phyloP scores from a whole-genome alignment of 53 echinoderm and acorn worm species.

The Luidia sarsii region DNA sequence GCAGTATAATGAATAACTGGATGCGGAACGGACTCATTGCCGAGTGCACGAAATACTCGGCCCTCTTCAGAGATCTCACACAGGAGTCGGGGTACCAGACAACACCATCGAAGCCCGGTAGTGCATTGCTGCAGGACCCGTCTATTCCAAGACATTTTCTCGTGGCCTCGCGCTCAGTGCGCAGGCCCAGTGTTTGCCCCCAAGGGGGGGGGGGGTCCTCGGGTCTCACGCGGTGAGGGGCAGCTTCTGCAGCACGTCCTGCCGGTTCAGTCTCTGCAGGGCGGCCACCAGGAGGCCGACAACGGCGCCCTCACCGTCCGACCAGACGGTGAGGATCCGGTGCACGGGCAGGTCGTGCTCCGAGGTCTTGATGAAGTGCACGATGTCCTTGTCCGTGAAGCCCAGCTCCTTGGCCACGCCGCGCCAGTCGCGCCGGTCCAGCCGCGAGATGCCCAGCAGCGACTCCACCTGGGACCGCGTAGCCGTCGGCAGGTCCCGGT shows the following conservation, averaged over 20 bases:
- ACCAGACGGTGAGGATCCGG: constrained; percentile 66
- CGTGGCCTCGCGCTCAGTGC: too few relatives aligned
- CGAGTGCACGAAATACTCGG: too few relatives aligned
- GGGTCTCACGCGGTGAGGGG: constrained; percentile 1
- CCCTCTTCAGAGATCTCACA: too few relatives aligned
- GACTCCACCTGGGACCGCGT: constrained; percentile 78
- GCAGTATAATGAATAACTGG: too few relatives aligned
- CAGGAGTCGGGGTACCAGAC: too few relatives aligned
- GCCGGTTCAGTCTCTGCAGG: constrained; percentile 67
- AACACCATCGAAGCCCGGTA: too few relatives aligned
- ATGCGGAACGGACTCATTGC: too few relatives aligned
- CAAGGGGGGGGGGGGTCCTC: too few relatives aligned
- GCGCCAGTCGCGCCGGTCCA: constrained; percentile 84
- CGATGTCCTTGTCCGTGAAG: constrained; percentile 73
- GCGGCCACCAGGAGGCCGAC: constrained; percentile 70
- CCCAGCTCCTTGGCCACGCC: constrained; percentile 76
- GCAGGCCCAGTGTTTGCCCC: too few relatives aligned
- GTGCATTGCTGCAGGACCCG: too few relatives aligned
- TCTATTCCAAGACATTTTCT: too few relatives aligned
- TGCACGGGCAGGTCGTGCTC: constrained; percentile 65
- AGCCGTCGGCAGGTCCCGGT: constrained; percentile 68
- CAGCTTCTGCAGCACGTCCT: constrained; percentile 67
- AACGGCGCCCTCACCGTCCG: constrained; percentile 66
- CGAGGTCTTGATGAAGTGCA: constrained; percentile 53
- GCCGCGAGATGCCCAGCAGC: constrained; percentile 61